Conservation (phyloP, 2,797 vertebrate genomes). For the Enteromius afrohamiltoni region DNA sequence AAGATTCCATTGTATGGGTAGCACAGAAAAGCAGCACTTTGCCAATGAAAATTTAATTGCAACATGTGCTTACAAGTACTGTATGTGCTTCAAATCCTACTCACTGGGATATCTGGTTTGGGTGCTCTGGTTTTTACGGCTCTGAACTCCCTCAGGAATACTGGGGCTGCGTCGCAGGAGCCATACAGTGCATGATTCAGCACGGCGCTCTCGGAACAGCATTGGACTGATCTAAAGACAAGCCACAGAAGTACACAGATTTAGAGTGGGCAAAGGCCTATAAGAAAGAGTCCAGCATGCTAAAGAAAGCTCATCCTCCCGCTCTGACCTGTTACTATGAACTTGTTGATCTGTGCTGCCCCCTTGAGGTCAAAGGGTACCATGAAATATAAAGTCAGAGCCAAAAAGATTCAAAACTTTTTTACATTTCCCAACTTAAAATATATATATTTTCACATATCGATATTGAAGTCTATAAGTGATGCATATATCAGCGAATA, state of each 20-base stretch:
- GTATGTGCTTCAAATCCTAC: constrained; percentile 15
- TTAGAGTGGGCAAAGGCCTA: neutral
- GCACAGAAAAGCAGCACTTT: neutral
- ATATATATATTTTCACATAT: neutral
- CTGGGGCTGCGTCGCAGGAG: constrained; percentile 68
- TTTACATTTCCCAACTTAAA: neutral
- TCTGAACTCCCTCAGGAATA: constrained; percentile 61
- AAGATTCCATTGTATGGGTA: neutral
- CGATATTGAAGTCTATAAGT: neutral
- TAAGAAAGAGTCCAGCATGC: neutral
- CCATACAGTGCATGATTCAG: constrained; percentile 72
- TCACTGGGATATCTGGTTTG: constrained; percentile 64
- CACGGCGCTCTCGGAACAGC: constrained; percentile 67
- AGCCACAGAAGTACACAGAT: neutral
- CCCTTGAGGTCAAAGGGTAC: constrained; percentile 21
- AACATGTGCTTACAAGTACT: neutral
- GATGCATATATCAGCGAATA: neutral
- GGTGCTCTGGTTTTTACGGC: constrained; percentile 50
- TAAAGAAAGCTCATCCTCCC: neutral
- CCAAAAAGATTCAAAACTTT: neutral
- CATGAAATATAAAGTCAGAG: neutral
- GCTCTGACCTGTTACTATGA: neutral
- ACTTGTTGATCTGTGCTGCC: constrained; percentile 36
- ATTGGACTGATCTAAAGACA: constrained; percentile 70
- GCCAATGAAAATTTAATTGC: neutral